Conservation (phyloP, 2,888 invertebrate genomes). For the Drosophila villosipedis region DNA sequence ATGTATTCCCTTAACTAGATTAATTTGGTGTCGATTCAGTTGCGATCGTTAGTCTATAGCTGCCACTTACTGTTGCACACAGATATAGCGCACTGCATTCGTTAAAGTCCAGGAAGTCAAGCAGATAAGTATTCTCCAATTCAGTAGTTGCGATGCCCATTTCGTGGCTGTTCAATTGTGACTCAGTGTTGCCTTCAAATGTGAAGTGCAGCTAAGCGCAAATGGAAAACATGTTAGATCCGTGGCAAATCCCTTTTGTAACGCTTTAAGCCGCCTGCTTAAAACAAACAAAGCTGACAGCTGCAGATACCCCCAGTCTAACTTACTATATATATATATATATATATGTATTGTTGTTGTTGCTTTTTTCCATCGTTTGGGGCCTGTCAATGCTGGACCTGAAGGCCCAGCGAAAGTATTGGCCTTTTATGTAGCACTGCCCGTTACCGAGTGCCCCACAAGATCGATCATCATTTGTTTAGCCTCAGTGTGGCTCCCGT, state of each 20-base stretch:
- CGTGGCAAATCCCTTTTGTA: constrained; percentile 78
- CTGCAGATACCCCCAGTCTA: constrained; percentile 45
- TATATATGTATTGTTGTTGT: not conserved
- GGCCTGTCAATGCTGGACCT: constrained; percentile 38
- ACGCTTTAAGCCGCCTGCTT: constrained; percentile 74
- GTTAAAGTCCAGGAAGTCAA: not conserved
- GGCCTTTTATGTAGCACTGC: constrained; percentile 63
- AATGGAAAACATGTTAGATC: constrained; percentile 70
- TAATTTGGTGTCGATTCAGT: not conserved
- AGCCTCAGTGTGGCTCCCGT: constrained; percentile 76
- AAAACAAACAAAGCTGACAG: constrained; percentile 75
- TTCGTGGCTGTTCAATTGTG: not conserved
- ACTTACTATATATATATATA: not conserved
- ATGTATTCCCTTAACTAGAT: not conserved
- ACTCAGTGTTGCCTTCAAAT: constrained; percentile 3
- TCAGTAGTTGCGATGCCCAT: constrained; percentile 9
- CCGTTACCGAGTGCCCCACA: constrained; percentile 48
- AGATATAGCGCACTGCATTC: not conserved
- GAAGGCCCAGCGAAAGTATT: constrained; percentile 67
- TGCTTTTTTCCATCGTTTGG: constrained; percentile 15
- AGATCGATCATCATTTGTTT: constrained; percentile 82
- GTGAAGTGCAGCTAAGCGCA: constrained; percentile 57
- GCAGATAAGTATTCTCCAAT: not conserved
- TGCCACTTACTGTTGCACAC: constrained; percentile 1
- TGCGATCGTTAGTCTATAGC: not conserved